Evolutionary conservation across 1,140 invertebrate species (phyloP).

Genomic region (Popillia japonica): DNA sequence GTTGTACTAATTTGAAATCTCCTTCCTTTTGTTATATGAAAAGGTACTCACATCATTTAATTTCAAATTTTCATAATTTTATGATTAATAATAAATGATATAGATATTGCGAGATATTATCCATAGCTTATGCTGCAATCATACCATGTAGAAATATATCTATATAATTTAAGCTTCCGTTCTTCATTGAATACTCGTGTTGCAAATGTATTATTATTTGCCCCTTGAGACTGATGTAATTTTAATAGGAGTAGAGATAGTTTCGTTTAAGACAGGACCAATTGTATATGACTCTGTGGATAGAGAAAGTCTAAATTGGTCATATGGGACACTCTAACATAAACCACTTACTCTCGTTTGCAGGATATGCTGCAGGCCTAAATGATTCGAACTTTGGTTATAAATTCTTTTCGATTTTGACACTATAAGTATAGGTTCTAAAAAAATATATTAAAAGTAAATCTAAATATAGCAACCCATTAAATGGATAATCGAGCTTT

Average conservation of each 20-base stretch:
- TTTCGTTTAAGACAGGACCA: constrained; percentile 52
- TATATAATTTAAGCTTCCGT: constrained; percentile 49
- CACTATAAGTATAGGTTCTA: constrained; percentile 13
- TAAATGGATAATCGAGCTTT: constrained; percentile 32
- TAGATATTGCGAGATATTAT: constrained; percentile 8
- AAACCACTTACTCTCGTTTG: constrained; percentile 8
- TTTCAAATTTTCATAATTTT: too few relatives aligned
- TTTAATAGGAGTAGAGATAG: constrained; percentile 53
- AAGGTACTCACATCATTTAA: too few relatives aligned
- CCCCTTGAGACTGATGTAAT: constrained; percentile 59
- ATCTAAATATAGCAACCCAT: constrained; percentile 30
- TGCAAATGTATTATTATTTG: constrained; percentile 58
- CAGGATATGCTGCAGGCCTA: constrained; percentile 25
- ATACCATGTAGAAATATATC: constrained; percentile 29
- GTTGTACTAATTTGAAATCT: too few relatives aligned
- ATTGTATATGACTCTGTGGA: constrained; percentile 41
- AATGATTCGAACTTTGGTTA: constrained; percentile 18
- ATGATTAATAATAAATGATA: not conserved
- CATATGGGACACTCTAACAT: constrained; percentile 36
- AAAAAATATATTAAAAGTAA: constrained; percentile 15
- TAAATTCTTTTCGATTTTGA: constrained; percentile 13
- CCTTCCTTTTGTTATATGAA: too few relatives aligned
- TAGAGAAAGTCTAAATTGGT: constrained; percentile 38
- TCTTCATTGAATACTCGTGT: constrained; percentile 56
- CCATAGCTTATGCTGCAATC: constrained; percentile 19